Evolutionary conservation across 2,888 invertebrate species (phyloP), one percentile per base, ranked within the genome.

Genomic region (Polydrusus cervinus): DNA sequence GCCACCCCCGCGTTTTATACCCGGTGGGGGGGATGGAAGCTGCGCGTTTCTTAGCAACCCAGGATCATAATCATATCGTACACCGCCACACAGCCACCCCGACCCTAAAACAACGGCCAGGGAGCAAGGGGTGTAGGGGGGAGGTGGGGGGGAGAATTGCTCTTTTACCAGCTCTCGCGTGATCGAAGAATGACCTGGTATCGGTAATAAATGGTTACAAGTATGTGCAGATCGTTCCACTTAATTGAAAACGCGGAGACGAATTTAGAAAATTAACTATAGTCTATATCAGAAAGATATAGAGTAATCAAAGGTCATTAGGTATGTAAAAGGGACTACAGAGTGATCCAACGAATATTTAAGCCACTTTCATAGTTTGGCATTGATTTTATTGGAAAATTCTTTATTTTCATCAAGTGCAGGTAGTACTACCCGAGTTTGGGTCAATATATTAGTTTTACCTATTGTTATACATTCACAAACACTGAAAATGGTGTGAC

Each of bases 51-150:
- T 81, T 82, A 80, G 86, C 86, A 86, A 87, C 87, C 82, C 80
- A 82, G 86, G 85, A 86, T 87, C 86, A 87, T 86, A 87, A 87
- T 87, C 86, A 86, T 86, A 87, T 86, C 86, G 86, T 86, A 84
- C 84, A 81, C 82, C 80, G 76, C 81, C 72, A 69, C 72, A 72
- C 69, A 64, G 65, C 69, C 69, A 64, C 72, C 76, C 71, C 69
- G 79, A 81, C 82, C 79, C 71, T 76, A 69, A 76, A 79, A 78
- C 79, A 78, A 78, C 78, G 68, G 75, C 67, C 57, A 74, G 77
- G 74, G 49, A 14, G 9, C 25, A 25, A 53, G 75, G 62, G 40
- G 45, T 18, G 64, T 61, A 6, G 9, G 47, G 57, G 47, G 47
- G 53, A 53, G 68, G 67, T 66, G 71, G 43, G 69, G 78, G 73